Conservation (phyloP, 2,888 invertebrate genomes). For the Calameuta pallipes region DNA sequence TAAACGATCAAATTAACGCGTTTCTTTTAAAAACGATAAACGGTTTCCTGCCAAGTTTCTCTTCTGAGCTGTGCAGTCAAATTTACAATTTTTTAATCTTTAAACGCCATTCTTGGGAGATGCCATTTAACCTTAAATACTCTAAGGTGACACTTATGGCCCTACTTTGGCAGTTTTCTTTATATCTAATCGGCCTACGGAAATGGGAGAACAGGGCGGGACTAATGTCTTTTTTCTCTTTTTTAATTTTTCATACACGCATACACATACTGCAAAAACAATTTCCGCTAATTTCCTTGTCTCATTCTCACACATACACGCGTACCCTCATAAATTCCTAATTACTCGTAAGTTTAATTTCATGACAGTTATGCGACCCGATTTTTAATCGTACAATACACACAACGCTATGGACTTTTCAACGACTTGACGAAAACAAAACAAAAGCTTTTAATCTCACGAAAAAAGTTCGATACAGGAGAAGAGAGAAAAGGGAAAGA, state of each 20-base stretch:
- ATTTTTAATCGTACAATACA: neutral
- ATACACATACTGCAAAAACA: neutral
- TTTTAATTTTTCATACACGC: constrained; percentile 12
- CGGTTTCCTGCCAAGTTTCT: neutral
- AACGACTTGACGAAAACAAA: neutral
- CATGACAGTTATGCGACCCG: neutral
- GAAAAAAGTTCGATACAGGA: neutral
- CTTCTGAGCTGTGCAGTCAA: neutral
- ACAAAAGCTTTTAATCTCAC: neutral
- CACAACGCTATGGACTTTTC: neutral
- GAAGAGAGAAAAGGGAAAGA: neutral
- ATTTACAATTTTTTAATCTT: neutral
- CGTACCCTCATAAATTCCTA: neutral
- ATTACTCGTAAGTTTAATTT: neutral
- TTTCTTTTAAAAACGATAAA: neutral
- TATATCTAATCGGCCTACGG: constrained; percentile 36
- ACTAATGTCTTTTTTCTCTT: constrained; percentile 15
- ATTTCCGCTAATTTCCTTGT: neutral
- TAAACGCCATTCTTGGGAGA: neutral
- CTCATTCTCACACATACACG: neutral
- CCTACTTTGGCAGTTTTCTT: constrained; percentile 55
- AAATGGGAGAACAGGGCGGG: neutral
- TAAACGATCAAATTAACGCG: neutral
- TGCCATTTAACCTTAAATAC: constrained; percentile 39
- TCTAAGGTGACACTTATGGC: constrained; percentile 51